Evolutionary conservation across 2,888 invertebrate genomes (phyloP).

Genomic region (Volucella inflata): DNA sequence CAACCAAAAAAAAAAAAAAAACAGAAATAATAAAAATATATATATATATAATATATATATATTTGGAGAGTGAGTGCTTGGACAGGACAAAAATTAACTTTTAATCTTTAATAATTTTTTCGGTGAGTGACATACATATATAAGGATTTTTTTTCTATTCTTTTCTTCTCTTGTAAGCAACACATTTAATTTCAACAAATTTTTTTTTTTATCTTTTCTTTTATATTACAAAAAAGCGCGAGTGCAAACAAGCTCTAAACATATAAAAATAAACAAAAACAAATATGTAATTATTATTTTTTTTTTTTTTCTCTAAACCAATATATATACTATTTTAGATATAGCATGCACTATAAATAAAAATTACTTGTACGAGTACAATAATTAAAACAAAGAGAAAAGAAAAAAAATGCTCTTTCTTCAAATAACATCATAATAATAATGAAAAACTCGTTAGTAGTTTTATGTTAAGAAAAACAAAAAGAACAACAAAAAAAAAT

Average conservation of each 20-base stretch:
- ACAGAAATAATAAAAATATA: too few species aligned
- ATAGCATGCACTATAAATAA: slow-evolving; percentile 9
- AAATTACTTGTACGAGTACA: not conserved
- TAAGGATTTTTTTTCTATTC: slow-evolving; percentile 66
- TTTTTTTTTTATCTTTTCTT: slow-evolving; percentile 27
- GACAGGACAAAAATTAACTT: slow-evolving; percentile 19
- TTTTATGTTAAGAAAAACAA: not conserved
- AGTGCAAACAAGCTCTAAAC: slow-evolving; percentile 65
- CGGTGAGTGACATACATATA: slow-evolving; percentile 33
- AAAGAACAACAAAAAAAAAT: not conserved
- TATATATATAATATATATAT: too few species aligned
- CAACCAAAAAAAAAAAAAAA: slow-evolving; percentile 4
- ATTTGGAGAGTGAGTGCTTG: not conserved
- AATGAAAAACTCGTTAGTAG: not conserved
- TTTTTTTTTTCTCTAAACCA: not conserved
- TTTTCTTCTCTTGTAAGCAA: slow-evolving; percentile 67
- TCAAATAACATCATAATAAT: not conserved
- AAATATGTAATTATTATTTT: slow-evolving; percentile 14
- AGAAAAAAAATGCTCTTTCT: not conserved
- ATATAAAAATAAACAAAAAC: slow-evolving; percentile 28
- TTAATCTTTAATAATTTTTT: slow-evolving; percentile 15
- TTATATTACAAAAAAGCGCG: slow-evolving; percentile 62
- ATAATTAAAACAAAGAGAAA: too few species aligned
- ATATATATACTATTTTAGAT: slow-evolving; percentile 3
- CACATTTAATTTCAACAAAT: slow-evolving; percentile 54